Evolutionary conservation across 2,113 vertebrate species (phyloP).

Genomic region (Dicaeum eximium): DNA sequence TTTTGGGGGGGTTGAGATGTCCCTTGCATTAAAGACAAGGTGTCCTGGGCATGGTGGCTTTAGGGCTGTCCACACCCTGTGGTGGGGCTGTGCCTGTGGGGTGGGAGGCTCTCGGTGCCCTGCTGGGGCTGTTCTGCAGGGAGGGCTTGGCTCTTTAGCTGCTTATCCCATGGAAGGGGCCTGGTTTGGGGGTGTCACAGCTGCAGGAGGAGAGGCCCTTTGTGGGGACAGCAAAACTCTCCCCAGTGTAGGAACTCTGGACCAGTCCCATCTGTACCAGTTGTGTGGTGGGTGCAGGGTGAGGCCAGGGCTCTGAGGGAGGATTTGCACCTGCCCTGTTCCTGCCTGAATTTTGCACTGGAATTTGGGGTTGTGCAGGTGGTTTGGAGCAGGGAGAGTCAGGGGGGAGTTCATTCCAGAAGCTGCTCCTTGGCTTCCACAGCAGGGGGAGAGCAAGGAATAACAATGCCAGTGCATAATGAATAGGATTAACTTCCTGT

Average conservation of each 20-base stretch:
- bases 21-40: not conserved
- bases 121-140: not conserved
- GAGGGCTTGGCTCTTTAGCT: not conserved
- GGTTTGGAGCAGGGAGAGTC: not conserved
- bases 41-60: not conserved
- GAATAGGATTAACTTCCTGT: not conserved
- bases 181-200: not conserved
- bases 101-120: not conserved
- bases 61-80: not conserved
- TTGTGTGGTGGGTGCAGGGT: not conserved
- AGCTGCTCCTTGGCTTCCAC: not conserved
- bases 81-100: not conserved
- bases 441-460: not conserved
- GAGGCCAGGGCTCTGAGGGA: not conserved
- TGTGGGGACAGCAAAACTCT: not conserved
- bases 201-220: not conserved
- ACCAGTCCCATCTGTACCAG: not conserved
- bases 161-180: not conserved
- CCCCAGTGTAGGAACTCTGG: not conserved
- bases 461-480: rapidly evolving
- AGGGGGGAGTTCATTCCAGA: rapidly evolving
- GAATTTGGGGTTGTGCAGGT: not conserved
- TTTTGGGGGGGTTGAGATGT: no score
- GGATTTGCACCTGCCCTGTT: not conserved
- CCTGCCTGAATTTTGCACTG: not conserved